These are phyloP conservation scores for Tryphoninae sp. DNA, from an alignment of 2,888 invertebrate species.

Conservation along the genomic window DNA sequence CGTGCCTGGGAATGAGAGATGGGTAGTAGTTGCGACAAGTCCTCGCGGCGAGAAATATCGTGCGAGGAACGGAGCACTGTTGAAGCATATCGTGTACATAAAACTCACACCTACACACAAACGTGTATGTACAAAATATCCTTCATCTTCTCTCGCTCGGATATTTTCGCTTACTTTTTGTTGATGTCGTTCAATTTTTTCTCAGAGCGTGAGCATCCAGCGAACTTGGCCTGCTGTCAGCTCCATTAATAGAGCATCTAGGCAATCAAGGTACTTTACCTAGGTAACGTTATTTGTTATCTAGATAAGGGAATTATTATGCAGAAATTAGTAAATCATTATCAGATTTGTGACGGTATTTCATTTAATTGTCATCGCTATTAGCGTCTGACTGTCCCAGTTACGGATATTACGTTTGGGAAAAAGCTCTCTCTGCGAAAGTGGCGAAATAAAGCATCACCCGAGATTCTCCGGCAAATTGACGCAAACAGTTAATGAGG, in stretches of 20 bases:
- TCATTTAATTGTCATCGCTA: no score
- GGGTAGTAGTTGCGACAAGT: constrained; percentile 1
- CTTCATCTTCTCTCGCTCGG: background rate
- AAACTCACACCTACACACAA: background rate
- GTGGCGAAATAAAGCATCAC: background rate
- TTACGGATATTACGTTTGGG: background rate
- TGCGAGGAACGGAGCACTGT: constrained; percentile 32
- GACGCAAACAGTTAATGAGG: constrained; percentile 15
- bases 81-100: background rate
- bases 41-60: constrained; percentile 54
- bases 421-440: background rate
- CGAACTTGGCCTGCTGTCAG: no score
- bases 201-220: background rate
- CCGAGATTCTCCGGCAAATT: background rate
- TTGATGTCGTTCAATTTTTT: background rate
- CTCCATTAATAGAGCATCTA: no score
- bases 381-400: no score
- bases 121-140: background rate
- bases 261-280: no score
- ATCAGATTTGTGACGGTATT: no score
- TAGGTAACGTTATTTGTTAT: no score
- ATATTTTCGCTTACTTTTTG: background rate
- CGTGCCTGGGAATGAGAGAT: constrained; percentile 61
- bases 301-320: no score
- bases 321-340: no score